Conservation (phyloP, 2,888 invertebrate genomes). For the Himalopsyche japonica region DNA sequence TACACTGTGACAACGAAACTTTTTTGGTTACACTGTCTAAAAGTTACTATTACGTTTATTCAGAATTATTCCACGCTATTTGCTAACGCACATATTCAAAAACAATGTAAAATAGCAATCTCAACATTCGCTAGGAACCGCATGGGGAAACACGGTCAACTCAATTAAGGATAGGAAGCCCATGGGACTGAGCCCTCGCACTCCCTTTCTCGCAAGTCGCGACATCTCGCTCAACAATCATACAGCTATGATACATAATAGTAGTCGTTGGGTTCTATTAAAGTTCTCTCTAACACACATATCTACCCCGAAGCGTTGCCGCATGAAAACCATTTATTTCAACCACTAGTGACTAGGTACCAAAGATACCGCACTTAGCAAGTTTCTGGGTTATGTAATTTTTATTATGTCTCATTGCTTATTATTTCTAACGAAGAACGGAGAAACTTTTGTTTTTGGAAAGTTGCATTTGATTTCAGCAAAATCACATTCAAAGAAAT, state of each 20-base stretch:
- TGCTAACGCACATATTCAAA: not conserved
- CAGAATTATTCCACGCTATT: not conserved
- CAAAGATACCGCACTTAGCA: not conserved
- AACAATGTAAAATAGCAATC: conserved; percentile 15
- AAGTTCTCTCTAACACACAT: not conserved
- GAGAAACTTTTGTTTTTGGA: too few relatives aligned
- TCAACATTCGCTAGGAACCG: not conserved
- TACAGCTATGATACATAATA: not conserved
- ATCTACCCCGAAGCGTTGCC: not conserved
- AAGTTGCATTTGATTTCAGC: too few relatives aligned
- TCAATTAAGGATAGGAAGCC: conserved; percentile 25
- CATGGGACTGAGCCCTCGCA: not conserved
- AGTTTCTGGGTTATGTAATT: not conserved
- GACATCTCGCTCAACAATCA: conserved; percentile 19
- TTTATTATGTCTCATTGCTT: not conserved
- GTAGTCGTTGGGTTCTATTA: not conserved
- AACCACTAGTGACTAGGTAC: not conserved
- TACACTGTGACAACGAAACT: too few relatives aligned
- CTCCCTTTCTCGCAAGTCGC: not conserved
- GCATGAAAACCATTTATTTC: not conserved
- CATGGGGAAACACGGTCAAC: conserved; percentile 25
- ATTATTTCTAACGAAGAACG: not conserved
- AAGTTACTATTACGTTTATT: too few relatives aligned
- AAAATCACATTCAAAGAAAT: too few relatives aligned
- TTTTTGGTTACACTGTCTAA: too few relatives aligned